phyloP scores from a whole-genome alignment of 1,140 invertebrate species.

The Wasmannia auropunctata region DNA sequence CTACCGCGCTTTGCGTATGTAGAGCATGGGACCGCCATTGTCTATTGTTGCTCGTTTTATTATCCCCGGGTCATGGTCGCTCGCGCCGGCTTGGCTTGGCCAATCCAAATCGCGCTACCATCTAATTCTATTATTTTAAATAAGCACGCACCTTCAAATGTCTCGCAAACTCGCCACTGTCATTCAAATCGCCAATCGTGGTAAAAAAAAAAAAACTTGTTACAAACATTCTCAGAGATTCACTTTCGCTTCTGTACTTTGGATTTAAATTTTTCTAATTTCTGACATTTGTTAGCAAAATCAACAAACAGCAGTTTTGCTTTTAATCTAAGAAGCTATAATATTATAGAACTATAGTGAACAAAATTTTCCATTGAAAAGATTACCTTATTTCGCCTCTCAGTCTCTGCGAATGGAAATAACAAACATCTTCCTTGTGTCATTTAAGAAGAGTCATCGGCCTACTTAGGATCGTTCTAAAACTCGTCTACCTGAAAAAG shows the following conservation, averaged over 20 bases:
- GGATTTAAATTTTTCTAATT: background rate
- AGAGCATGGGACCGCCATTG: conserved; percentile 82
- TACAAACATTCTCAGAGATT: background rate
- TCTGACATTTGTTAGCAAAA: background rate
- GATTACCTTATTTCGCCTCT: no score
- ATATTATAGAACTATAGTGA: background rate
- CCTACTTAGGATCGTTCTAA: background rate
- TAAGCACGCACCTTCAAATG: background rate
- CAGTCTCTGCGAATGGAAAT: background rate
- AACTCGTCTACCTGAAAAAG: background rate
- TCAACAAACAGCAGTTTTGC: background rate
- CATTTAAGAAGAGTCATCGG: background rate
- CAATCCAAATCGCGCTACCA: conserved; percentile 61
- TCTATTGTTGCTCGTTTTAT: conserved; percentile 79
- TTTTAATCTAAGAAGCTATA: background rate
- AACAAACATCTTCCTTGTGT: background rate
- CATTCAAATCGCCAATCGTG: conserved; percentile 1
- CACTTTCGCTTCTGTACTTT: background rate
- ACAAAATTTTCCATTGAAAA: background rate
- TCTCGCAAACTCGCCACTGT: background rate
- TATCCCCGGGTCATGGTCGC: conserved; percentile 80
- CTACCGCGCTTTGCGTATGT: conserved; percentile 79
- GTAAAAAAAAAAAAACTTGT: background rate
- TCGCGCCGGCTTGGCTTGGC: conserved; percentile 60
- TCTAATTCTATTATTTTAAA: conserved; percentile 13